Evolutionary conservation across 2,113 vertebrate species (phyloP).

Genomic region (Conger conger): DNA sequence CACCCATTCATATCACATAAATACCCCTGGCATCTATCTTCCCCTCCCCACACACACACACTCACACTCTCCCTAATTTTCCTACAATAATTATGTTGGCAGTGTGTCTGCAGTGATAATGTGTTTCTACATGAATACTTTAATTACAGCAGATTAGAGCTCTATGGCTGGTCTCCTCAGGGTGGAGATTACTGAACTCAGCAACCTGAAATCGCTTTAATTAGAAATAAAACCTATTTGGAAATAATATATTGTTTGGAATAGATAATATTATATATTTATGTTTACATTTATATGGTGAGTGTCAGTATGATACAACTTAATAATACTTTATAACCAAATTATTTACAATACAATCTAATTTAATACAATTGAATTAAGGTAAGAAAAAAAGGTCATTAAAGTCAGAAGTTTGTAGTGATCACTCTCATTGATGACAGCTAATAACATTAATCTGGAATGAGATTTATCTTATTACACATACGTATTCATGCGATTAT

Average conservation of each 20-base stretch:
- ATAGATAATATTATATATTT: background rate
- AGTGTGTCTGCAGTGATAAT: background rate
- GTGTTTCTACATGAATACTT: slow-evolving; percentile 2
- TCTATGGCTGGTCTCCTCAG: background rate
- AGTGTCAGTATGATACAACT: no score
- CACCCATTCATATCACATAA: background rate
- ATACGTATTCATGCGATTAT: no score
- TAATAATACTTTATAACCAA: no score
- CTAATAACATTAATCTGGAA: no score
- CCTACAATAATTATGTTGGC: background rate
- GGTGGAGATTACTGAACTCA: background rate
- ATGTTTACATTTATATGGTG: background rate
- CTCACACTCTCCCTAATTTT: background rate
- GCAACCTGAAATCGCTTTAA: background rate
- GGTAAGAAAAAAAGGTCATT: no score
- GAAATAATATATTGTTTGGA: background rate
- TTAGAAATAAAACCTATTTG: no score
- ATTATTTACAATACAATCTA: no score
- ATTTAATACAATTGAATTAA: no score
- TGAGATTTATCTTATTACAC: no score
- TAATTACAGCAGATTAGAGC: background rate
- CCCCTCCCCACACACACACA: background rate
- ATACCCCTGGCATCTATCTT: background rate
- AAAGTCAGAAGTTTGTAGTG: no score
- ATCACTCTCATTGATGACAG: no score